phyloP scores from a whole-genome alignment of 1,140 invertebrate genomes.

The Saccostrea glomerata region DNA sequence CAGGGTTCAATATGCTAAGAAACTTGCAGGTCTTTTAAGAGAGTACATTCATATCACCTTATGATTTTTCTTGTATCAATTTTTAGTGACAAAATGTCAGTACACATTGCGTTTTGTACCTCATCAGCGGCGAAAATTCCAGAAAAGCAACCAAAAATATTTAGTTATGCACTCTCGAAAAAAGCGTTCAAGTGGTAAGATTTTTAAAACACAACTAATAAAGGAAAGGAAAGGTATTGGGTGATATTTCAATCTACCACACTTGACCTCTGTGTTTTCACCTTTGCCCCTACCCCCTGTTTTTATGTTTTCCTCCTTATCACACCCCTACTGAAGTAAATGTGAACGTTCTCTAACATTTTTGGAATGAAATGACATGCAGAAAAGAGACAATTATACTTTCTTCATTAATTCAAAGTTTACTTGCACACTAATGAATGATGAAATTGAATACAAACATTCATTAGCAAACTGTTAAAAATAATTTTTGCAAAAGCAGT shows the following conservation, averaged over 20 bases:
- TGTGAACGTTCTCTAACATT: not conserved
- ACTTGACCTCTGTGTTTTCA: not conserved
- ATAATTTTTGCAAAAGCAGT: too few species aligned
- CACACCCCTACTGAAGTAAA: not conserved
- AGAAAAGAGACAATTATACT: not conserved
- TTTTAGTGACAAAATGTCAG: conserved; percentile 21
- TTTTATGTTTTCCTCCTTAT: not conserved
- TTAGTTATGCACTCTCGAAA: conserved; percentile 28
- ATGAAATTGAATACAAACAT: too few species aligned
- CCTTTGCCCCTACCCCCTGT: not conserved
- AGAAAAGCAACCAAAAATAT: conserved; percentile 22
- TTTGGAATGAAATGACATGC: not conserved
- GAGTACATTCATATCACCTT: not conserved
- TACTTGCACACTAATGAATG: not conserved
- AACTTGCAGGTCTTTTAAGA: not conserved
- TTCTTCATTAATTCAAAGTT: not conserved
- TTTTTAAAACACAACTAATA: not conserved
- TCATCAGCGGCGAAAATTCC: conserved; percentile 14
- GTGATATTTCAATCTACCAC: conserved; percentile 26
- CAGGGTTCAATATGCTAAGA: not conserved
- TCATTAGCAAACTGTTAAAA: too few species aligned
- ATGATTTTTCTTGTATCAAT: conserved; percentile 6
- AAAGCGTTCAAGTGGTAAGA: conserved; percentile 33
- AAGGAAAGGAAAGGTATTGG: conserved; percentile 8
- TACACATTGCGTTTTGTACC: conserved; percentile 21